Conservation (phyloP, 1,140 invertebrate species). For the Argopecten irradians region DNA sequence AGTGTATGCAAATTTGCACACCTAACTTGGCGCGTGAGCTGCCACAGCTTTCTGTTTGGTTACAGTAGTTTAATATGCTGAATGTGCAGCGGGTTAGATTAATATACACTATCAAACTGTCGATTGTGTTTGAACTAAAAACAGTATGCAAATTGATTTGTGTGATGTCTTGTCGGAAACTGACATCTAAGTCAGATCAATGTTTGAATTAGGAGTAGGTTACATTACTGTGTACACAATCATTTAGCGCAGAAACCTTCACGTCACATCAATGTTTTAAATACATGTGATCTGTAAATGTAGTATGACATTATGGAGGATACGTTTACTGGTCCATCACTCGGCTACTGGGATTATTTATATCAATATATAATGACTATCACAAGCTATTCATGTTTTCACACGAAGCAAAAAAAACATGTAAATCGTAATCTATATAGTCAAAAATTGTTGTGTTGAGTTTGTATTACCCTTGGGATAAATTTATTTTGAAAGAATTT, state of each 20-base stretch:
- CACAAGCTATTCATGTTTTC: too few species aligned
- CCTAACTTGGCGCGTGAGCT: background rate
- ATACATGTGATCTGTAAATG: background rate
- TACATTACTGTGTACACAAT: background rate
- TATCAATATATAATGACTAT: too few species aligned
- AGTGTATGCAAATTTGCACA: background rate
- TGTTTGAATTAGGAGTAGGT: background rate
- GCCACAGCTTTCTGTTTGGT: background rate
- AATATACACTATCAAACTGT: background rate
- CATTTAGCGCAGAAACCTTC: background rate
- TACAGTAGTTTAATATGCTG: constrained; percentile 1
- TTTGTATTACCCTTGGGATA: too few species aligned
- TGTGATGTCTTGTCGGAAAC: background rate
- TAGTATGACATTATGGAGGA: too few species aligned
- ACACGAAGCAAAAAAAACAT: too few species aligned
- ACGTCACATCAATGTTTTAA: background rate
- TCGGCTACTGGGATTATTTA: too few species aligned
- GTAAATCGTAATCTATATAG: too few species aligned
- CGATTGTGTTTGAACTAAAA: background rate
- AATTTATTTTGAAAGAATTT: too few species aligned
- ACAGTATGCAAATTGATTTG: constrained; percentile 11
- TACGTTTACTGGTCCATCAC: too few species aligned
- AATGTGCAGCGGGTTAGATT: background rate
- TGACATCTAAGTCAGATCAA: background rate
- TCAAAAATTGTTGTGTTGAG: too few species aligned